Conservation (phyloP, 2,113 vertebrate species). For the Heliornis fulica region DNA sequence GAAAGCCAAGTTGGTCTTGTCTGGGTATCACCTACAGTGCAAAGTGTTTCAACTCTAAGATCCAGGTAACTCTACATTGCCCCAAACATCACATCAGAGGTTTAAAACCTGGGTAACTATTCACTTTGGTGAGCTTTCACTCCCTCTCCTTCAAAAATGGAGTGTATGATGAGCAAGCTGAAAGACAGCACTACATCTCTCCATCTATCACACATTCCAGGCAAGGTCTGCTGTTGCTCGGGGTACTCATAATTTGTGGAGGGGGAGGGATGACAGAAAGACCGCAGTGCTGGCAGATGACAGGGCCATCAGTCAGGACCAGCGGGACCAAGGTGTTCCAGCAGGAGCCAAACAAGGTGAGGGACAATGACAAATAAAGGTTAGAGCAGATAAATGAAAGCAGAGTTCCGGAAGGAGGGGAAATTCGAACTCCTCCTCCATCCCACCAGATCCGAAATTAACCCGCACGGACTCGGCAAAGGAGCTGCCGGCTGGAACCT, state of each 20-base stretch:
- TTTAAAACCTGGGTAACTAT: accelerated
- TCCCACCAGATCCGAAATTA: background rate
- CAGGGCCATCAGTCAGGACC: background rate
- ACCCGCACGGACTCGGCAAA: background rate
- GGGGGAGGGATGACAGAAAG: background rate
- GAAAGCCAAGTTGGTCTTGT: too few relatives aligned
- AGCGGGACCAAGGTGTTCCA: background rate
- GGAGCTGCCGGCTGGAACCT: background rate
- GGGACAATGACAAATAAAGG: slow-evolving; percentile 16
- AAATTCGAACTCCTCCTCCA: background rate
- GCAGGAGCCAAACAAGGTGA: background rate
- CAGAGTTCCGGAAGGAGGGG: background rate
- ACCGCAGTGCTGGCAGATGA: accelerated
- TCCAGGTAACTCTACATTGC: background rate
- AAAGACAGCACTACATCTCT: background rate
- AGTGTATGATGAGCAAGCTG: accelerated
- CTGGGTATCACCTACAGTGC: background rate
- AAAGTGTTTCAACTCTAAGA: background rate
- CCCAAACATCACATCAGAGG: accelerated
- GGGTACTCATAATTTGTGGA: accelerated
- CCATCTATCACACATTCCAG: accelerated
- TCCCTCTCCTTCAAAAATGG: too few relatives aligned
- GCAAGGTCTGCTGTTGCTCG: background rate
- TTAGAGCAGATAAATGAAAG: background rate
- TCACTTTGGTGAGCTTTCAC: background rate